Evolutionary conservation across 2,888 invertebrate genomes (phyloP).

Genomic region (Maniola hyperantus): DNA sequence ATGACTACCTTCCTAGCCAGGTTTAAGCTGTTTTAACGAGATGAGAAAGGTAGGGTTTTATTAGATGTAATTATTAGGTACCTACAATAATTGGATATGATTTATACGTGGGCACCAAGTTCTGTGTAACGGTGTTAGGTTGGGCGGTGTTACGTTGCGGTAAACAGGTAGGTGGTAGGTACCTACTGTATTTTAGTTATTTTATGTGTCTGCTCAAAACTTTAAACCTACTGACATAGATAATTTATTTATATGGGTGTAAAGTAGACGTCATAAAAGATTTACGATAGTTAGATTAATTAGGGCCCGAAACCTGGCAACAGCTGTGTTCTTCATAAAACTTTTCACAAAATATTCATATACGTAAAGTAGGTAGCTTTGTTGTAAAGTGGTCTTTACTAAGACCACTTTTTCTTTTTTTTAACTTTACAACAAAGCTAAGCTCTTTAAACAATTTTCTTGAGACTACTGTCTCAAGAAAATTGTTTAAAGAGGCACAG

Average conservation of each 20-base stretch:
- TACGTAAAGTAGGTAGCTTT: no score
- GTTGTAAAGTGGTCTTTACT: no score
- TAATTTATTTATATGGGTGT: constrained; percentile 10
- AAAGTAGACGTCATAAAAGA: neutral
- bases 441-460: no score
- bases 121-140: constrained; percentile 14
- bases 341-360: neutral
- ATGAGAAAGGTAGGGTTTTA: constrained; percentile 18
- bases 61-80: constrained; percentile 21
- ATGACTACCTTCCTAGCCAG: neutral
- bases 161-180: constrained; percentile 5
- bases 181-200: constrained; percentile 11
- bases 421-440: no score
- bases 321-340: neutral
- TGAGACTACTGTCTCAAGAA: no score
- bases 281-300: constrained; percentile 1
- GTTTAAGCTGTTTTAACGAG: constrained; percentile 15
- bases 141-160: constrained; percentile 22
- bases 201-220: constrained; percentile 16
- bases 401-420: no score
- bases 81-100: constrained; percentile 21
- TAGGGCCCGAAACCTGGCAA: neutral
- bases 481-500: no score
- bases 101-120: constrained; percentile 16
- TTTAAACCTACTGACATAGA: constrained; percentile 12